These are phyloP conservation scores for Hemichromis elongatus DNA, from an alignment of 2,113 vertebrate species.

Conservation along the genomic window DNA sequence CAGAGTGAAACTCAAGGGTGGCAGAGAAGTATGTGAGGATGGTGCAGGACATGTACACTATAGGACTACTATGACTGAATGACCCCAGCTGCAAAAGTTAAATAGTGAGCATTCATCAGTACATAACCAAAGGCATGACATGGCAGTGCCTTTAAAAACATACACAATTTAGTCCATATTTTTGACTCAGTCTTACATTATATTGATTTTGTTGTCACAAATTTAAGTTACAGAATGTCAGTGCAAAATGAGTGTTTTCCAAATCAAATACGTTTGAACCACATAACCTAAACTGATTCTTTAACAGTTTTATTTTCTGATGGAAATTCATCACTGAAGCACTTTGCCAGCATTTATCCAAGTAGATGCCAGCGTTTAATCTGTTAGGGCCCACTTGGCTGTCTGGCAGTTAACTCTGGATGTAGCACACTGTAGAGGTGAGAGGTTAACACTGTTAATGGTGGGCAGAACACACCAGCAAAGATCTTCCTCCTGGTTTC, in stretches of 20 bases:
- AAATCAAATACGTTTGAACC: background rate
- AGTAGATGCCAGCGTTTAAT: background rate
- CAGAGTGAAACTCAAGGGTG: background rate
- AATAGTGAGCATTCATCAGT: background rate
- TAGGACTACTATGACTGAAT: background rate
- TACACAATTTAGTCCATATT: background rate
- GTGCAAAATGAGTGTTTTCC: background rate
- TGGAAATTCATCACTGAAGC: background rate
- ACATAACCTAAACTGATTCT: background rate
- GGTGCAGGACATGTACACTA: background rate
- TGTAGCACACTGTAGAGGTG: background rate
- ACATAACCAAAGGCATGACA: background rate
- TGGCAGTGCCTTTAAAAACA: background rate
- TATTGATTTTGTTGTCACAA: background rate
- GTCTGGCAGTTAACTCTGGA: background rate
- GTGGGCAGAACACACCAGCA: background rate
- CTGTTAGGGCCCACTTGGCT: background rate
- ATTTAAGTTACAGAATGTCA: background rate
- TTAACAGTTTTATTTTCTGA: background rate
- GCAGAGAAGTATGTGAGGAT: background rate
- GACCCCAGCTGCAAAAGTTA: background rate
- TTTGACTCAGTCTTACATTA: background rate
- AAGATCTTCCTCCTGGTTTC: constrained; percentile 1
- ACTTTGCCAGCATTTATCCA: background rate
- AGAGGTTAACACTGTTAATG: background rate